A percentile compares a stretch with the other conserved stretches of the same genome.
Conservation (phyloP, 2,113 vertebrate genomes). For the Tenrec ecaudatus region DNA sequence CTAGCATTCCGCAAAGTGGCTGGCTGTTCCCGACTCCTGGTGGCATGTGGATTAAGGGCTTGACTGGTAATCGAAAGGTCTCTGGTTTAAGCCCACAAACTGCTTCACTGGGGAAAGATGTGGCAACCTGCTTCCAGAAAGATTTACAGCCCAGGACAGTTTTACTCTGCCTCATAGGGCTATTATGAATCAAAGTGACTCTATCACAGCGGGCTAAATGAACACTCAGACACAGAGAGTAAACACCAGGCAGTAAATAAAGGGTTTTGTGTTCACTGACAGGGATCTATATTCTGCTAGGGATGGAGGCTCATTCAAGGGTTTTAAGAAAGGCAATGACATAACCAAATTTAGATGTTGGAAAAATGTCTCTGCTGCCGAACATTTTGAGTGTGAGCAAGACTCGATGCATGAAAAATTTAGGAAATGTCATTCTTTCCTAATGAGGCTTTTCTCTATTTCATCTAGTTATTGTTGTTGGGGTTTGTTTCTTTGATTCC, state of each 20-base stretch:
- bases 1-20: neutral
- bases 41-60: neutral
- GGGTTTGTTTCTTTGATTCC: no score
- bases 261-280: neutral
- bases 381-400: conserved; percentile 15
- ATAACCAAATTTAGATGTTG: neutral
- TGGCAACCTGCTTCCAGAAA: neutral
- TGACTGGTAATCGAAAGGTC: neutral
- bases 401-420: neutral
- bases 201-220: no score
- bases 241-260: neutral
- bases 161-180: no score
- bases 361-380: neutral
- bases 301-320: neutral
- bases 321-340: neutral
- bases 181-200: no score
- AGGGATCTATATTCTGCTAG: neutral
- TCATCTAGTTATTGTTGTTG: no score
- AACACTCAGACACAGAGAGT: neutral
- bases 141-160: neutral
- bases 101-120: neutral
- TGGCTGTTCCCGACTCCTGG: neutral
- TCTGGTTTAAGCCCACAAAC: neutral
- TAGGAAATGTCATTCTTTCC: no score
- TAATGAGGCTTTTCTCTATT: no score